A percentile compares a stretch with the other conserved stretches of the same genome.
Conservation (phyloP, 2,797 vertebrate genomes). For the Sciurus carolinensis region DNA sequence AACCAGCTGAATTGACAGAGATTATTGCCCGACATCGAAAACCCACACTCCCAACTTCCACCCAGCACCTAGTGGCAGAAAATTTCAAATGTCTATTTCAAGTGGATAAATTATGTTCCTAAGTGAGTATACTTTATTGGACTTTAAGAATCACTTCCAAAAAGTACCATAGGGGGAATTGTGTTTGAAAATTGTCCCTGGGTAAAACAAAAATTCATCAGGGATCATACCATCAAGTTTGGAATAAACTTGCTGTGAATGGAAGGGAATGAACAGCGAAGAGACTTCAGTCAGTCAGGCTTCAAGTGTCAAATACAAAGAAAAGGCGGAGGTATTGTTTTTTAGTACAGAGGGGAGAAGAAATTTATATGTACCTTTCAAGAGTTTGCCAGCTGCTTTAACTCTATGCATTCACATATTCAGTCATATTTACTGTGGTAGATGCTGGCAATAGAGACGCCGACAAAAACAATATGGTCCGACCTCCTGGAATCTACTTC, state of each 20-base stretch:
- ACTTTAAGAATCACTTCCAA: conserved; percentile 48
- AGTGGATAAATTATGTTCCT: conserved; percentile 48
- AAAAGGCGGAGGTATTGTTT: not conserved
- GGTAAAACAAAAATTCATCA: not conserved
- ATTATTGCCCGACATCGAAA: not conserved
- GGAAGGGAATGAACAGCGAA: not conserved
- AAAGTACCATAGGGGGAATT: not conserved
- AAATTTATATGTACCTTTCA: conserved; percentile 53
- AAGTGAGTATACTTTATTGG: conserved; percentile 56
- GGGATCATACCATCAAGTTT: not conserved
- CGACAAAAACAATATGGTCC: not conserved
- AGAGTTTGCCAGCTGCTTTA: not conserved
- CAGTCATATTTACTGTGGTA: conserved; percentile 12
- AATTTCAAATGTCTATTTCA: conserved; percentile 52
- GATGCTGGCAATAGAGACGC: not conserved
- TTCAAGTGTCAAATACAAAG: not conserved
- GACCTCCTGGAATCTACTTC: not conserved
- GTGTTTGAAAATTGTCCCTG: conserved; percentile 42
- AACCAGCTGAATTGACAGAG: not conserved
- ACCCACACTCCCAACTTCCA: not conserved
- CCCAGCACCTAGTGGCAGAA: not conserved
- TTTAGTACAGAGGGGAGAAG: not conserved
- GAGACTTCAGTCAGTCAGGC: not conserved
- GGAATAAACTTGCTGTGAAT: conserved; percentile 2
- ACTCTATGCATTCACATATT: not conserved